Evolutionary conservation across 2,888 invertebrate genomes (phyloP), one percentile per base, ranked within the genome.

Genomic region (Ophonus ardosiacus): DNA sequence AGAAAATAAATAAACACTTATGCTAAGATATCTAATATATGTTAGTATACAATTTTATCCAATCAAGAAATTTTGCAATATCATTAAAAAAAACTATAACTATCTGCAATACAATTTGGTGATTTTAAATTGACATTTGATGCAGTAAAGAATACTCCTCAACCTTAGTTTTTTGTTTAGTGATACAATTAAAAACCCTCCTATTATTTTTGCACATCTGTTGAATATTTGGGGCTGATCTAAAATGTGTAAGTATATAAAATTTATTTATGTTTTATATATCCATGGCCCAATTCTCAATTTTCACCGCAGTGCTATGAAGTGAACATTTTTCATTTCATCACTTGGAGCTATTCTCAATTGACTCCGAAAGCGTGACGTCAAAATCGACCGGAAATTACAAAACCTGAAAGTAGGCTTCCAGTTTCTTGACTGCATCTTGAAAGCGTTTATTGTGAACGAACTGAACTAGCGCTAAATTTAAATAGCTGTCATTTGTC

Each of bases 61-160:
- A 74, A 18, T 74, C 74, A 51, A 6, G 18, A 74, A 17, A 56
- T 51, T 74, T 51, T 8, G 51, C 17, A 51, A 74, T 24, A 18
- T 74, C 74, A 18, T 51, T 56, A 13, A 51, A 74, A 1, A 74
- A n/a, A 13, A 18, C 18, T 43, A 51, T 74, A 10, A 51, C 40
- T 74, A 13, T 74, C 21, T 21, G 21, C 3, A 74, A 43, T 24
- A 74, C 74, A 74, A 74, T 18, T 1, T 21, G 17, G 7, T 51
- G 74, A 21, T 43, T 74, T 74, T 18, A 13, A 18, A 51, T 74
- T 21, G 13, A 18, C 7, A 24, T 13, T 56, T 21, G 74, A 43
- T 56, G 13, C 8, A 18, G 51, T 21, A 7, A n/a, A 74, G 8
- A 18, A 74, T 18, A 1, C 51, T 43, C 17, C 51, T n/a, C 13